Evolutionary conservation across 2,797 vertebrate species (phyloP).

Genomic region (Enteromius thamalakanensis): DNA sequence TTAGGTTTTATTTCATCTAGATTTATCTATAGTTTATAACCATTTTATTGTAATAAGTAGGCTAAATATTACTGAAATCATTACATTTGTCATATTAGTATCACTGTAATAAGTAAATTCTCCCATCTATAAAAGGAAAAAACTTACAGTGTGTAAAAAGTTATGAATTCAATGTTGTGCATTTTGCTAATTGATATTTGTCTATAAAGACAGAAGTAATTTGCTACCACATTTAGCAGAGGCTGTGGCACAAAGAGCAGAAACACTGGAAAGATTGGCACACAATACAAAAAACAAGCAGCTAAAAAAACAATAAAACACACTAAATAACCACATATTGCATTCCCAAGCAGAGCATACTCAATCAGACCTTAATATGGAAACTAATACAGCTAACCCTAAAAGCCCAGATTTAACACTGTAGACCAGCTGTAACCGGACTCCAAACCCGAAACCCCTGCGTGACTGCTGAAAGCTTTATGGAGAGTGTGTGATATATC

Average conservation of each 20-base stretch:
- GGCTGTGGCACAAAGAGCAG: constrained; percentile 1
- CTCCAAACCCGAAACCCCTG: not conserved
- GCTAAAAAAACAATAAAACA: not conserved
- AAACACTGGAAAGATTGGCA: not conserved
- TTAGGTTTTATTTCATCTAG: not conserved
- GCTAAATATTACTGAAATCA: not conserved
- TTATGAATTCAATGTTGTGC: not conserved
- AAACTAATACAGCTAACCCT: not conserved
- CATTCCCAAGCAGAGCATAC: not conserved
- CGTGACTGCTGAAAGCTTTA: not conserved
- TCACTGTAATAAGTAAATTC: not conserved
- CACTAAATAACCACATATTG: not conserved
- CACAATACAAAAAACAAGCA: not conserved
- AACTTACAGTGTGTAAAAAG: not conserved
- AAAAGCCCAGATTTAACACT: not conserved
- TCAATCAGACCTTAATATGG: not conserved
- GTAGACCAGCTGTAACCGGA: not conserved
- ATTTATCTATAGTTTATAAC: not conserved
- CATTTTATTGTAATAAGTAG: not conserved
- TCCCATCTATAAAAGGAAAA: not conserved
- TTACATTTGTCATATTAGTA: not conserved
- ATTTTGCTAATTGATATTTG: not conserved
- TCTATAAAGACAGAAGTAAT: not conserved
- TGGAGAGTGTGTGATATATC: not conserved
- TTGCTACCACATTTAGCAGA: constrained; percentile 9